Conservation (phyloP, 2,888 invertebrate species). For the Rhopalosiphum nymphaeae region DNA sequence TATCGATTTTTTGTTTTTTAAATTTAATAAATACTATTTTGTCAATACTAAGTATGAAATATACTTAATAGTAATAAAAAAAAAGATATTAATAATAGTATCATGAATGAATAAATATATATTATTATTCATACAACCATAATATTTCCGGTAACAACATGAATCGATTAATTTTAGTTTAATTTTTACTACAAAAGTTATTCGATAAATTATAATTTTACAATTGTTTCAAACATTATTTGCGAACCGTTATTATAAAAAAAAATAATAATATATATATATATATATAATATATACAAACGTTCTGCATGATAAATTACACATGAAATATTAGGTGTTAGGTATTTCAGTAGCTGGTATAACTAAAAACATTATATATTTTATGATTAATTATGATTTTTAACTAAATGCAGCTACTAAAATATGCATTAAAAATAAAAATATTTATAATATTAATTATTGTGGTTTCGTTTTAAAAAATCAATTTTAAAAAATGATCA, state of each 20-base stretch:
- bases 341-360: background rate
- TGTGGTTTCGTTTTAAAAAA: background rate
- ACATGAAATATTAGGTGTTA: background rate
- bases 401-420: background rate
- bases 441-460: background rate
- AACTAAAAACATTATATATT: background rate
- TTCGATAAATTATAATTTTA: conserved; percentile 46
- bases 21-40: background rate
- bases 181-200: conserved; percentile 33
- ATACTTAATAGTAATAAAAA: background rate
- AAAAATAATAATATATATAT: background rate
- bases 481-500: background rate
- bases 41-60: background rate
- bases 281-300: background rate
- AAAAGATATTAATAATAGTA: conserved; percentile 2
- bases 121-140: background rate
- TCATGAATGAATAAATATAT: background rate
- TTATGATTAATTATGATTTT: conserved; percentile 22
- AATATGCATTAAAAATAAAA: conserved; percentile 3
- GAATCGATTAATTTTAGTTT: conserved; percentile 27
- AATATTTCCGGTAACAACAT: background rate
- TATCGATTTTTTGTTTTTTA: background rate
- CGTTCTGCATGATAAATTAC: background rate
- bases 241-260: background rate
- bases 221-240: background rate